Percentiles rank a stretch among this genome's conserved stretches.
Conservation (phyloP, 2,888 invertebrate species). For the Cetonia aurata region DNA sequence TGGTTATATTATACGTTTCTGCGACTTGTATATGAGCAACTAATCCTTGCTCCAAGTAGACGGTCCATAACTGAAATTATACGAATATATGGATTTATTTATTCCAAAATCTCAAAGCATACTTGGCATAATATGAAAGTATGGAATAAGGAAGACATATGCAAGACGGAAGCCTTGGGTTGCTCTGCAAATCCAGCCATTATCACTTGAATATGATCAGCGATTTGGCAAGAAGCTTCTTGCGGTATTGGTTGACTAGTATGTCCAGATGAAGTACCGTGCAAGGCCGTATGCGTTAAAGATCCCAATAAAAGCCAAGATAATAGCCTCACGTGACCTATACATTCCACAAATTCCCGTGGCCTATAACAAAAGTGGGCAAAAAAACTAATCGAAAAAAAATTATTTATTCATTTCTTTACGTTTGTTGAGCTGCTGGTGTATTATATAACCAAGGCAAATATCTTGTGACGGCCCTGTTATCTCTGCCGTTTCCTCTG, state of each 20-base stretch:
- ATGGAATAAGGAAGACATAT: slow-evolving; percentile 97
- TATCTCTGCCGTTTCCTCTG: slow-evolving; percentile 86
- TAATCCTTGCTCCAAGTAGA: slow-evolving; percentile 94
- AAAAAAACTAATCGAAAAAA: background rate
- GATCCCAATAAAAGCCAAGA: slow-evolving; percentile 97
- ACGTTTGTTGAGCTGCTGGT: slow-evolving; percentile 86
- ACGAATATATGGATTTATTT: background rate
- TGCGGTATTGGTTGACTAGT: slow-evolving; percentile 90
- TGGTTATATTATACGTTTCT: slow-evolving; percentile 80
- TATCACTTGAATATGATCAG: slow-evolving; percentile 97
- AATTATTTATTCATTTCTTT: slow-evolving; percentile 51
- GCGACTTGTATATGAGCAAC: slow-evolving; percentile 74
- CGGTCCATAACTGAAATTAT: slow-evolving; percentile 86
- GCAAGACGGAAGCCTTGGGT: slow-evolving; percentile 89
- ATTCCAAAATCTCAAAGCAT: slow-evolving; percentile 48
- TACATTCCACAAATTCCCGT: slow-evolving; percentile 95
- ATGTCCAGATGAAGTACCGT: slow-evolving; percentile 67
- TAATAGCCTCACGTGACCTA: slow-evolving; percentile 91
- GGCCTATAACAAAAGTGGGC: slow-evolving; percentile 71
- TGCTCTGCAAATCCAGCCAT: slow-evolving; percentile 98
- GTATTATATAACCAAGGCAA: slow-evolving; percentile 93
- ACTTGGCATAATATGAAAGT: slow-evolving; percentile 97
- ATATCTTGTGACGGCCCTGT: slow-evolving; percentile 82
- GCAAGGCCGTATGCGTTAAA: slow-evolving; percentile 86
- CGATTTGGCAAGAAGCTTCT: slow-evolving; percentile 95